Base-by-base conservation (phyloP, 2,113 vertebrate species). In the Xenus cinereus region DNA sequence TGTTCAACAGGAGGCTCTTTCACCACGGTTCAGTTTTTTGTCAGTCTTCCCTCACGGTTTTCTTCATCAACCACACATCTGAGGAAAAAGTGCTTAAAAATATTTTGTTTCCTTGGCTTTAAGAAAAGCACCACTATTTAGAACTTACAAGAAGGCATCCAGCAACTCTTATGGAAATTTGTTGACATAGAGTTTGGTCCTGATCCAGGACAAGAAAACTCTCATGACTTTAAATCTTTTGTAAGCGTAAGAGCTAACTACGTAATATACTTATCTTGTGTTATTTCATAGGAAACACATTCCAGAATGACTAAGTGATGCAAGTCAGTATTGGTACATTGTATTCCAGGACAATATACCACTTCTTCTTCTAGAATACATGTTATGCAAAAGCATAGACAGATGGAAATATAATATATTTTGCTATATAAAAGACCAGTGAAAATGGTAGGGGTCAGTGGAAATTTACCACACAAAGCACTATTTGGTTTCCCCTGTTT, bases 31-130 rank as follows among this genome's bases (percentile, higher is more conserved):
- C 37, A 48, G 23, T 84, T 89, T 72, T n/a, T 89, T 95, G 96
- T 91, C 78, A 93, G 50, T 75, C 39, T 80, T 95, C 84, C 60
- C 39, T 95, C 39, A 66, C 74, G 78, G 51, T 93, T 96, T 97
- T 93, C 89, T 93, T 94, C 72, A 30, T 7, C 94, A 96, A 88
- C 37, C 75, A 74, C 84, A 95, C 14, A 68, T 64, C 63, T 56
- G 51, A 97, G 98, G 84, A 37, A 83, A 83, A 91, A 33, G 77
- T 57, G 37, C 69, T 94, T 81, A 78, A 87, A 93, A 97, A 86
- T 95, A 95, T 91, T 91, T 92, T 86, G 64, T 89, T 95, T 91
- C 69, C 64, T 91, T 95, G 76, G 62, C 80, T 93, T 91, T 89
- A 60, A 73, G 76, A 89, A 91, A 88, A 76, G 67, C 45, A 62